Evolutionary conservation across 92 coral and sea anemone genomes (phyloP).

Genomic region (Bergia sp.): DNA sequence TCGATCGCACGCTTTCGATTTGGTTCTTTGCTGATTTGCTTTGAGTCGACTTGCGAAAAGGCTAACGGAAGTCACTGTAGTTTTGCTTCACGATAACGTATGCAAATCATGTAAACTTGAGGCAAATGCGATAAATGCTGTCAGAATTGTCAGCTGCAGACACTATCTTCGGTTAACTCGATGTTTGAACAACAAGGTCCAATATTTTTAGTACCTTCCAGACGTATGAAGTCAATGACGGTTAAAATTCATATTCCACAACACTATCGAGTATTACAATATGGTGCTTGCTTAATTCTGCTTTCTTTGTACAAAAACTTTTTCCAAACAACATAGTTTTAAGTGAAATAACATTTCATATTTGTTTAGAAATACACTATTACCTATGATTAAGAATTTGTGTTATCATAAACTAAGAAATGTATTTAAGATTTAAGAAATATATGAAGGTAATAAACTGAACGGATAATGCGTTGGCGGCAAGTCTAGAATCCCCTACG

Average conservation of each 20-base stretch:
- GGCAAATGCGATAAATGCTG: neutral
- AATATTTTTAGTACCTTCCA: neutral
- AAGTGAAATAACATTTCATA: no score
- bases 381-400: neutral
- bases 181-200: neutral
- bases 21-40: neutral
- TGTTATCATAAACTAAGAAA: neutral
- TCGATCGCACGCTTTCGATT: neutral
- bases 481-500: neutral
- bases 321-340: no score
- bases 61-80: neutral
- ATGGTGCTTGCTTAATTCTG: neutral
- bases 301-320: no score
- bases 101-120: neutral
- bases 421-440: no score
- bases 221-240: neutral
- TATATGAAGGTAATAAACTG: neutral
- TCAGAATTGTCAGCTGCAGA: neutral
- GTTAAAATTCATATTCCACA: neutral
- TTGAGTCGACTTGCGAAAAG: constrained; percentile 7
- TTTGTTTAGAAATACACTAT: no score
- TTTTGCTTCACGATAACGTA: constrained; percentile 2
- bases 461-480: neutral
- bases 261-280: neutral
- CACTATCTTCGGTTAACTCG: neutral